A percentile compares a stretch with the other conserved stretches of the same genome.
phyloP scores from a whole-genome alignment of 2,797 vertebrate genomes.

The Synanceia verrucosa region DNA sequence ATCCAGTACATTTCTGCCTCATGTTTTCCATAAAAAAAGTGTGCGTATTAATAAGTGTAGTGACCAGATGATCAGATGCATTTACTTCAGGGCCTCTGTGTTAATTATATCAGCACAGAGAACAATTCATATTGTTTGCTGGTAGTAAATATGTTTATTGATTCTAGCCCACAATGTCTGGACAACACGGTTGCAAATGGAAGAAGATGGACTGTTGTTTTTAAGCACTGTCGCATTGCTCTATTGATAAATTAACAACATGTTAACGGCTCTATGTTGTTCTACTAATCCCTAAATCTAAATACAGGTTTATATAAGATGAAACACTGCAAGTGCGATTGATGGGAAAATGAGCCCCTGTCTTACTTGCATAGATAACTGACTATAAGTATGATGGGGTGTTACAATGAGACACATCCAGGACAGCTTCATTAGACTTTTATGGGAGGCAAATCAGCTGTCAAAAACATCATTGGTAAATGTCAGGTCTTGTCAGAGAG shows the following conservation, averaged over 20 bases:
- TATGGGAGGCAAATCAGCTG: conserved; percentile 30
- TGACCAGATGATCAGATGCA: background rate
- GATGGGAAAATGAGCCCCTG: conserved; percentile 18
- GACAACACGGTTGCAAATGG: conserved; percentile 8
- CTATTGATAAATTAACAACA: conserved; percentile 26
- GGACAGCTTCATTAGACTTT: conserved; percentile 27
- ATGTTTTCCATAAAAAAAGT: background rate
- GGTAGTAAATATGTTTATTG: conserved; percentile 39
- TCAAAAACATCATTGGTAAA: conserved; percentile 39
- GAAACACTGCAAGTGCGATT: conserved; percentile 7
- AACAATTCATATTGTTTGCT: conserved; percentile 28
- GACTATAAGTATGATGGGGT: conserved; percentile 10
- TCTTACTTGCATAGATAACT: conserved; percentile 17
- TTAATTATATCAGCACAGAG: background rate
- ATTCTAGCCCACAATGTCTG: conserved; percentile 38
- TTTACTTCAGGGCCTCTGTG: background rate
- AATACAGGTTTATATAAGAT: conserved; percentile 14
- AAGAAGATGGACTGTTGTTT: conserved; percentile 51
- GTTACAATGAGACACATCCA: conserved; percentile 31
- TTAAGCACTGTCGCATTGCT: conserved; percentile 1
- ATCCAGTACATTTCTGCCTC: background rate
- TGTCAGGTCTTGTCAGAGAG: conserved; percentile 37
- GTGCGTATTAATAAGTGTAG: background rate
- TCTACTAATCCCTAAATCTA: conserved; percentile 22
- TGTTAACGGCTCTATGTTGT: conserved; percentile 10